phyloP scores from a whole-genome alignment of 64 coral and sea anemone species.

The Exaiptasia diaphana region DNA sequence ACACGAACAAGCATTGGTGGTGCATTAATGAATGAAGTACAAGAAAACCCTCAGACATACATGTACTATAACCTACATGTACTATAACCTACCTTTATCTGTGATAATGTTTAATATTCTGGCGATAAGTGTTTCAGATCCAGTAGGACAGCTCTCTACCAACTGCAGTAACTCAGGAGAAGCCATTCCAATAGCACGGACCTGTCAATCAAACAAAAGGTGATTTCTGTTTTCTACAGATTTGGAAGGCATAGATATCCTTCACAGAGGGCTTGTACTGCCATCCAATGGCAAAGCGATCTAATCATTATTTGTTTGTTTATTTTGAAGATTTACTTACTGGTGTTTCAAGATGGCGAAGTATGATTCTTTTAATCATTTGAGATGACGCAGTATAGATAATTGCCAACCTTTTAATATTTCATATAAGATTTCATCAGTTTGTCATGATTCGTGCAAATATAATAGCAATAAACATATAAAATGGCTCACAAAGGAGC shows the following conservation, averaged over 20 bases:
- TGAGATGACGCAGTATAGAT: constrained; percentile 94
- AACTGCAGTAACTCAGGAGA: constrained; percentile 84
- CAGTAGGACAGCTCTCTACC: constrained; percentile 93
- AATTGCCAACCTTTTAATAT: constrained; percentile 76
- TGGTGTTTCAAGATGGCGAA: constrained; percentile 91
- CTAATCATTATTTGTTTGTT: background rate
- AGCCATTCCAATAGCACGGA: constrained; percentile 92
- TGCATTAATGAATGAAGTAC: too few species aligned
- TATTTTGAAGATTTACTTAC: constrained; percentile 49
- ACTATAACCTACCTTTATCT: constrained; percentile 90
- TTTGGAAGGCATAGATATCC: too few species aligned
- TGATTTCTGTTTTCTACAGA: too few species aligned
- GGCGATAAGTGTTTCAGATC: constrained; percentile 92
- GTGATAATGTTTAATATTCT: constrained; percentile 96
- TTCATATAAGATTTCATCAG: too few species aligned
- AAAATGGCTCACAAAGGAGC: too few species aligned
- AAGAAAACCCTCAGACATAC: too few species aligned
- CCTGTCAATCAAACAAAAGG: constrained; percentile 21
- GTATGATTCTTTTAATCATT: constrained; percentile 92
- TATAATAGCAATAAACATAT: too few species aligned
- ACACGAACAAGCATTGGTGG: too few species aligned
- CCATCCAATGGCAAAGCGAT: background rate
- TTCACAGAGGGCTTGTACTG: background rate
- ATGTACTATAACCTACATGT: too few species aligned
- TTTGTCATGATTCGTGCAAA: too few species aligned